Evolutionary conservation across 2,797 vertebrate species (phyloP), one percentile per base, ranked within the genome.

Genomic region (Xiphorhynchus erythropygius): DNA sequence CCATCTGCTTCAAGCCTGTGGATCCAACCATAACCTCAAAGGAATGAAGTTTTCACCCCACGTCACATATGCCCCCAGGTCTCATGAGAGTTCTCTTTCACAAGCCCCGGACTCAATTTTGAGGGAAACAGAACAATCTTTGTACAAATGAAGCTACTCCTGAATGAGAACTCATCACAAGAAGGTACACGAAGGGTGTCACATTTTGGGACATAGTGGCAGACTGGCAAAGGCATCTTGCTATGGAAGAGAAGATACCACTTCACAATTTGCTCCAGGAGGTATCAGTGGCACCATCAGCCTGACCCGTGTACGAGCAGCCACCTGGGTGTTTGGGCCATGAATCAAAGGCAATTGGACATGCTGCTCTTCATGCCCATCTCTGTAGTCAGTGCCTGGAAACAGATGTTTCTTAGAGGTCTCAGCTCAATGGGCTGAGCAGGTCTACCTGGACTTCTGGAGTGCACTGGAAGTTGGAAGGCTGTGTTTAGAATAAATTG

Each of bases 191-290:
- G 5, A 53, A 64, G 7, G 41, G 5, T 56, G 37, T 32, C 33
- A 24, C 4, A 7, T 59, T 64, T 67, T 3, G 1, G 49, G 60
- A 68, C 25, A 13, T 0, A 53, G 23, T 0, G 3, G 44, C 18
- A 65, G 74, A 53, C 18, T 21, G 52, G 69, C 46, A 90, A 82
- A 89, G 7, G 27, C 49, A 74, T 27, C 27, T 63, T 62, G 19
- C 27, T 64, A 9, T 0, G 0, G 30, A 89, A 78, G 33, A 63
- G 42, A 77, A 90, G 47, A 46, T 18, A 55, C 2, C 33, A 10
- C 17, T 44, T 56, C 71, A 68, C 11, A 70, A 24, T 19, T 16
- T 83, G 11, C 37, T 70, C 32, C 44, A 53, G 32, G 32, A 41
- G 39, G 1, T n/a, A 22, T 23, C 35, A 64, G 33, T n/a, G 87